Evolutionary conservation across 1,140 invertebrate genomes (phyloP).

Genomic region (Propsilocerus akamusi): DNA sequence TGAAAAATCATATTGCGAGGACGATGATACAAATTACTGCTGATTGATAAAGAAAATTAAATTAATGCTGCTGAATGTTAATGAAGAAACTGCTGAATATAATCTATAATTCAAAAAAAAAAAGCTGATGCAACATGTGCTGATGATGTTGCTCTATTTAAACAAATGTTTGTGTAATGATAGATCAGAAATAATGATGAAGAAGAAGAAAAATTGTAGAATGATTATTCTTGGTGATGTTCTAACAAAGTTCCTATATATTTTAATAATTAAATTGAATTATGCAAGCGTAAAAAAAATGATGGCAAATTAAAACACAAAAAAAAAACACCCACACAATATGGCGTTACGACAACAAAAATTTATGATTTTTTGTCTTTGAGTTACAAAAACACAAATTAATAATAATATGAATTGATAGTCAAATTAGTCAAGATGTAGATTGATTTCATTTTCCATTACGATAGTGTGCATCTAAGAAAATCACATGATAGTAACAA

Average conservation of each 20-base stretch:
- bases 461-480: no score
- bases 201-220: slow-evolving; percentile 8
- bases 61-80: not conserved
- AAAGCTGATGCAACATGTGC: not conserved
- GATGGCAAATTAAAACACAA: no score
- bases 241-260: slow-evolving; percentile 25
- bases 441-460: no score
- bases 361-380: no score
- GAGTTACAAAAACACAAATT: no score
- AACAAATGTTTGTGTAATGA: slow-evolving; percentile 20
- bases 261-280: no score
- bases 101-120: not conserved
- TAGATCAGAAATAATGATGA: slow-evolving; percentile 24
- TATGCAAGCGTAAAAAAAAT: no score
- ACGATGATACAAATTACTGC: not conserved
- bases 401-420: no score
- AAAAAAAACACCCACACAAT: no score
- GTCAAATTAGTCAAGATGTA: no score
- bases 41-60: slow-evolving; percentile 8
- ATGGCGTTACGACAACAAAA: no score
- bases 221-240: slow-evolving; percentile 19
- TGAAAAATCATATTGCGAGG: slow-evolving; percentile 3
- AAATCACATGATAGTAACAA: no score
- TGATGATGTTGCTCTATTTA: not conserved
- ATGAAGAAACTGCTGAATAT: not conserved